Evolutionary conservation across 2,113 vertebrate genomes (phyloP), one percentile per base, ranked within the genome.

Genomic region (Casuarius casuarius): DNA sequence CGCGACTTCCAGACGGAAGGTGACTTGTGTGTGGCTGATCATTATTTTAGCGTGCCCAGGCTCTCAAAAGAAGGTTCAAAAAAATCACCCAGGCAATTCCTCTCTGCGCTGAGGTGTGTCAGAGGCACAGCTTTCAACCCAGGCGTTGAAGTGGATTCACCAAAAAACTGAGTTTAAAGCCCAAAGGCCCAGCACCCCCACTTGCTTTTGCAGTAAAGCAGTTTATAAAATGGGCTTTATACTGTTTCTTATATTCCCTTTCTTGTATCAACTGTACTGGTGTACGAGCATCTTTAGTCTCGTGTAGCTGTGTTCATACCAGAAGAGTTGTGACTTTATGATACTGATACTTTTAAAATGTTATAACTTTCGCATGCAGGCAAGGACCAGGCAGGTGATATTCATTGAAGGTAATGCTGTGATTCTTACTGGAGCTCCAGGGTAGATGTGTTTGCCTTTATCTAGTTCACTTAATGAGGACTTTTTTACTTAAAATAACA

Each of bases 21-120:
- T 71, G 78, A 6, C 35, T 79, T 51, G 40, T 67, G 56, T 29
- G 5, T 23, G 5, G 19, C 81, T 25, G 70, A 3, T 58, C 29
- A 28, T 25, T 56, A 16, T 42, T 40, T 79, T 67, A 80, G 46
- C 33, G 16, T 3, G 35, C 62, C 33, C 63, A 90, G 14, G 10
- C 12, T 70, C 66, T 72, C 72, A 31, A 71, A 71, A 66, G n/a
- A 44, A 54, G 66, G 20, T 62, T 63, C 33, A 83, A 13, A 61
- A 67, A 94, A 92, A 44, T 21, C 16, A 26, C 35, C 44, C 16
- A 8, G 20, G 25, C 9, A 65, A 28, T 51, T 87, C 56, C 87
- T 58, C 25, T 58, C 46, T 0, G 0, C 72, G 19, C 86, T 81
- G 59, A 61, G n/a, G 17, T 31, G 28, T 52, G 46, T 59, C 42